Percentiles rank a stretch among this genome's conserved stretches.
These are phyloP conservation scores for Muscicapa striata DNA, from an alignment of 2,797 vertebrate species.

Conservation along the genomic window DNA sequence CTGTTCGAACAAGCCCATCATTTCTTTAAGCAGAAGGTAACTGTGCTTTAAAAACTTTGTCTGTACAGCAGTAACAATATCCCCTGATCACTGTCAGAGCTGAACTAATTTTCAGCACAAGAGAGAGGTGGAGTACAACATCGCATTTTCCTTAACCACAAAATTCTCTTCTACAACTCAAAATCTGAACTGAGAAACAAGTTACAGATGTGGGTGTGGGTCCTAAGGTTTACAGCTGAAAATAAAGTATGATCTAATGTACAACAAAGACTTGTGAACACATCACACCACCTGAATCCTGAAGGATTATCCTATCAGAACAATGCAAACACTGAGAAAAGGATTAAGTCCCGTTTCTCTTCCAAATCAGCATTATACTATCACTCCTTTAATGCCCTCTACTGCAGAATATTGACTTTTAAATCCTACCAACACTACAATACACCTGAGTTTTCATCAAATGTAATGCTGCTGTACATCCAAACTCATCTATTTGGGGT, in stretches of 20 bases:
- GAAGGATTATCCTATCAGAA: background rate
- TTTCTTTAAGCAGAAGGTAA: conserved; percentile 31
- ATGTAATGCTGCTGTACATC: background rate
- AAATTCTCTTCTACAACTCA: conserved; percentile 10
- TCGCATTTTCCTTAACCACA: background rate
- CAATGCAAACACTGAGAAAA: background rate
- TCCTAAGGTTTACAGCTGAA: background rate
- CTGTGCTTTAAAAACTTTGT: background rate
- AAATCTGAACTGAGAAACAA: background rate
- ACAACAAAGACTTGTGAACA: background rate
- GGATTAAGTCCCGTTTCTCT: background rate
- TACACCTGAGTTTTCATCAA: background rate
- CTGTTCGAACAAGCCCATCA: background rate
- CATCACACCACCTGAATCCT: background rate
- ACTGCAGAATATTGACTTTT: conserved; percentile 5
- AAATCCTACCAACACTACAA: conserved; percentile 2
- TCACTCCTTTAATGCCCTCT: conserved; percentile 17
- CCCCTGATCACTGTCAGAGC: background rate
- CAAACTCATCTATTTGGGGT: background rate
- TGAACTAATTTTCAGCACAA: background rate
- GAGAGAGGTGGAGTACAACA: background rate
- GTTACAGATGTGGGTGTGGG: conserved; percentile 9
- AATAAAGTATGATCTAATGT: background rate
- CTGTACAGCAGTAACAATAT: background rate
- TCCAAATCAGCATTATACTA: background rate